Evolutionary conservation across 1,140 invertebrate species (phyloP).

Genomic region (Coenobita brevimanus): DNA sequence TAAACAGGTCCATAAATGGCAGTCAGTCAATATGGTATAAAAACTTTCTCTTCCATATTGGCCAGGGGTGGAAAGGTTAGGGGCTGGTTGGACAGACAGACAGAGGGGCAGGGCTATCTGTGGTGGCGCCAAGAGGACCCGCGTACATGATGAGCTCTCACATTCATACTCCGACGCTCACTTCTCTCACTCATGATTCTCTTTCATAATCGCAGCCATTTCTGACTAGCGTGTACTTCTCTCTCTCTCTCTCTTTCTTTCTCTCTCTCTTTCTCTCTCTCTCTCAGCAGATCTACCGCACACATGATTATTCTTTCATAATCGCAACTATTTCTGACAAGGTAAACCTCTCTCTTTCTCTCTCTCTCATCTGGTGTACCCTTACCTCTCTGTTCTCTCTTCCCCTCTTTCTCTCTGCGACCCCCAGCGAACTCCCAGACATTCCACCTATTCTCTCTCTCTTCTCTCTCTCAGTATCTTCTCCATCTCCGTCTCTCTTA

Average conservation of each 20-base stretch:
- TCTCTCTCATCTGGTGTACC: not conserved
- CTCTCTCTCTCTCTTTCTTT: conserved; percentile 4
- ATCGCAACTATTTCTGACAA: not conserved
- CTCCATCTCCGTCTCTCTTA: not conserved
- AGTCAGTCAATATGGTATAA: too few relatives aligned
- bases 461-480: not conserved
- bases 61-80: too few relatives aligned
- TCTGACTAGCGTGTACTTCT: not conserved
- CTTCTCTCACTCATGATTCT: not conserved
- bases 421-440: not conserved
- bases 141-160: too few relatives aligned
- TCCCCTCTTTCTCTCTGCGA: not conserved
- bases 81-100: too few relatives aligned
- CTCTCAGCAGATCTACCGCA: conserved; percentile 11
- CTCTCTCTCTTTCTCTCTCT: conserved; percentile 25
- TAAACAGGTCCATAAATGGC: too few relatives aligned
- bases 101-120: too few relatives aligned
- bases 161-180: not conserved
- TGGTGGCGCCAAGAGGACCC: too few relatives aligned
- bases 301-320: not conserved
- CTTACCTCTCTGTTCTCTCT: not conserved
- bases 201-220: not conserved
- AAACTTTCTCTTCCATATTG: too few relatives aligned
- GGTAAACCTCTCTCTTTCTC: not conserved
- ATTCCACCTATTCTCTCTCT: not conserved